Evolutionary conservation across 2,797 vertebrate genomes (phyloP).

Genomic region (Chaetodon trifasciatus): DNA sequence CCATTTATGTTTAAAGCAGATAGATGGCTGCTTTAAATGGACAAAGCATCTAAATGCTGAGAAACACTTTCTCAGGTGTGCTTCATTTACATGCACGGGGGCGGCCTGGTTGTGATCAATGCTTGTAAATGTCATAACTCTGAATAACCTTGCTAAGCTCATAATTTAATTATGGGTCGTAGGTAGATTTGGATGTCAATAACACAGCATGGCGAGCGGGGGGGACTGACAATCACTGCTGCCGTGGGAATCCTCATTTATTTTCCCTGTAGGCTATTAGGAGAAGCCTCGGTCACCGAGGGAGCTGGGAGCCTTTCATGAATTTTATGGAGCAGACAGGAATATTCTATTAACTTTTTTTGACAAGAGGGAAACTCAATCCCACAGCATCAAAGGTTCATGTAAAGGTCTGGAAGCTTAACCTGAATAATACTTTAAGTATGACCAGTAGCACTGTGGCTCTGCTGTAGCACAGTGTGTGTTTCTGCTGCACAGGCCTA

Average conservation of each 20-base stretch:
- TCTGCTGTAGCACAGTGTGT: conserved; percentile 2
- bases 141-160: conserved; percentile 52
- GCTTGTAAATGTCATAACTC: conserved; percentile 38
- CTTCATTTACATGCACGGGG: conserved; percentile 15
- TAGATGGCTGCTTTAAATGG: background rate
- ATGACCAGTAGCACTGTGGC: conserved; percentile 24
- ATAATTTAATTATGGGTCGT: conserved; percentile 55
- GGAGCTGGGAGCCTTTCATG: conserved; percentile 44
- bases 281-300: conserved; percentile 32
- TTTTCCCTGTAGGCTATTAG: conserved; percentile 42
- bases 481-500: background rate
- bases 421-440: conserved; percentile 46
- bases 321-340: conserved; percentile 29
- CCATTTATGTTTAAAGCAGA: background rate
- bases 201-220: conserved; percentile 14
- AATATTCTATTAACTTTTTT: conserved; percentile 55
- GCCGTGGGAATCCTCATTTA: conserved; percentile 48
- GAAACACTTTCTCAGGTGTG: background rate
- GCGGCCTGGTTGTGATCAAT: conserved; percentile 29
- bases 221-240: background rate
- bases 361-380: conserved; percentile 44
- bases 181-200: conserved; percentile 63
- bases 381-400: conserved; percentile 52
- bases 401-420: conserved; percentile 46
- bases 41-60: conserved; percentile 7